These are phyloP conservation scores for Drosophila borborema DNA, from an alignment of 2,888 invertebrate genomes.

Conservation along the genomic window DNA sequence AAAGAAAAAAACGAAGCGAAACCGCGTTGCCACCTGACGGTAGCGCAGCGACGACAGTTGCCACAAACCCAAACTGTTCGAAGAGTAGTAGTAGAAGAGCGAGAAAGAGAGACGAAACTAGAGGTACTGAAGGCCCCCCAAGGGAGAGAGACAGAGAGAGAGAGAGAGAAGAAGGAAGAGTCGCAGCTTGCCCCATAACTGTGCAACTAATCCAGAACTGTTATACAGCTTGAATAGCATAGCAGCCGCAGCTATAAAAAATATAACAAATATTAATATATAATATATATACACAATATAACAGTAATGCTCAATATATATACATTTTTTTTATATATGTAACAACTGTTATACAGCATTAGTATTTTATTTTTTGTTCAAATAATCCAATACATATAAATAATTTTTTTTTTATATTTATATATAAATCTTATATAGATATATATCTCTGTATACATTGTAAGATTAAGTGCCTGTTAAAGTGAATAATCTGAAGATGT, in stretches of 20 bases:
- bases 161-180: conserved; percentile 2
- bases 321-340: conserved; percentile 6
- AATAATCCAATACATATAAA: conserved; percentile 9
- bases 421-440: not conserved
- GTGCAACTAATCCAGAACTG: conserved; percentile 23
- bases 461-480: conserved; percentile 74
- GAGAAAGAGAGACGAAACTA: not conserved
- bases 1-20: conserved; percentile 32
- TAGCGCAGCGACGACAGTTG: conserved; percentile 46
- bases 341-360: conserved; percentile 55
- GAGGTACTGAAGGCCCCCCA: not conserved
- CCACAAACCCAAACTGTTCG: conserved; percentile 34
- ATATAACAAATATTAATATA: conserved; percentile 35
- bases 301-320: conserved; percentile 60
- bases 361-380: conserved; percentile 14
- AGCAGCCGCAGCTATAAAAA: conserved; percentile 9
- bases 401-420: conserved; percentile 26
- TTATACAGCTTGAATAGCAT: conserved; percentile 29
- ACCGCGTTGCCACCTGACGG: conserved; percentile 34
- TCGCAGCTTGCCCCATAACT: conserved; percentile 32
- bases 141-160: not conserved
- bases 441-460: conserved; percentile 23
- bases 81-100: conserved; percentile 33
- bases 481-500: conserved; percentile 32
- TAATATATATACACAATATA: conserved; percentile 29